A percentile compares a stretch with the other conserved stretches of the same genome.
Conservation (phyloP, 2,113 vertebrate species). For the Ramphastos sulfuratus region DNA sequence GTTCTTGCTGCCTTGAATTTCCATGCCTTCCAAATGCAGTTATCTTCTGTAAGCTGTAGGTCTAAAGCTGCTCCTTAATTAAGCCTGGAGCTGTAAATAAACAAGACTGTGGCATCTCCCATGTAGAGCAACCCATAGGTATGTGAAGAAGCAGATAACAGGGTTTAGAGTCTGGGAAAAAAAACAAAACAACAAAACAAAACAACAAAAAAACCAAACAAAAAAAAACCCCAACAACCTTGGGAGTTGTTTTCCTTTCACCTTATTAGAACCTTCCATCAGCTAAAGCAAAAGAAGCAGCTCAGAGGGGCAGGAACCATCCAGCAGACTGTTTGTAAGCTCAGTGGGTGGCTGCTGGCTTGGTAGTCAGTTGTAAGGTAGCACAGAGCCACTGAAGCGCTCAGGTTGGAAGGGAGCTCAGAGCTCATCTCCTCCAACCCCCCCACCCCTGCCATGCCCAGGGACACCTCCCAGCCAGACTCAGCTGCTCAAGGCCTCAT, state of each 20-base stretch:
- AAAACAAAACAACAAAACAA: too few species aligned
- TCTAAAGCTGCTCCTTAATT: conserved; percentile 20
- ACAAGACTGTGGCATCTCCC: background rate
- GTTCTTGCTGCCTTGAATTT: background rate
- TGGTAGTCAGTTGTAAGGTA: background rate
- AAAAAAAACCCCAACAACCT: too few species aligned
- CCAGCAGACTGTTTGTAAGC: background rate
- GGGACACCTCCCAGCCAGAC: too few species aligned
- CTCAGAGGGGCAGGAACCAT: background rate
- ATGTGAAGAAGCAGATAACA: conserved; percentile 29
- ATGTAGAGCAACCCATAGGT: background rate
- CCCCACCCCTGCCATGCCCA: too few species aligned
- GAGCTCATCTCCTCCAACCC: too few species aligned
- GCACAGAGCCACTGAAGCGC: background rate
- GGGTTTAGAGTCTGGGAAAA: background rate
- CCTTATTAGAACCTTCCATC: background rate
- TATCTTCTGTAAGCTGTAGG: background rate
- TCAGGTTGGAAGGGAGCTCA: too few species aligned
- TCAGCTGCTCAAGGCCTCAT: too few species aligned
- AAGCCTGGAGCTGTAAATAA: conserved; percentile 35
- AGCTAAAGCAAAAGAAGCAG: background rate
- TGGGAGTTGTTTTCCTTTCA: background rate
- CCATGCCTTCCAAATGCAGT: background rate
- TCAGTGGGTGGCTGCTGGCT: conserved; percentile 3
- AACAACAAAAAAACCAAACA: too few species aligned